These are phyloP conservation scores for Pollicipes pollicipes DNA, from an alignment of 1,140 invertebrate genomes.

Conservation along the genomic window DNA sequence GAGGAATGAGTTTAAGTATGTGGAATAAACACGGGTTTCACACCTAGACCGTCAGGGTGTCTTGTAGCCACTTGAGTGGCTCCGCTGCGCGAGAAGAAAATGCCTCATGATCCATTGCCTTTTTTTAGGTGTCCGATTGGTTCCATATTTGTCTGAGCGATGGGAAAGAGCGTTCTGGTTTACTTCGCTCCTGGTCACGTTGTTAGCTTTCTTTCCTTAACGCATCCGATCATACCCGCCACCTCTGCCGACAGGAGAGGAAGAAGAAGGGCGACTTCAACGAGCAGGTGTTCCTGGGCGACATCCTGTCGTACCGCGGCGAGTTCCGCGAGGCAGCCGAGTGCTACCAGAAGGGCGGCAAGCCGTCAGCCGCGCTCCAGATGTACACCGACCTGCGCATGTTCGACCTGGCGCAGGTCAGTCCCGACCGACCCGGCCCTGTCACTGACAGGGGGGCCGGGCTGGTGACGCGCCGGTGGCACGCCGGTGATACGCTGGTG, in stretches of 20 bases:
- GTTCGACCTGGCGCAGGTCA: constrained; percentile 90
- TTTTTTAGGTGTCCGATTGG: too few relatives aligned
- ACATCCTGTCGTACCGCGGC: constrained; percentile 68
- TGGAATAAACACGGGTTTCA: background rate
- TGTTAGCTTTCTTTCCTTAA: too few relatives aligned
- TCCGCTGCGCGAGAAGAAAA: too few relatives aligned
- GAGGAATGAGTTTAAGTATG: background rate
- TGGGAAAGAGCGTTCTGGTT: too few relatives aligned
- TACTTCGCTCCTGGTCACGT: too few relatives aligned
- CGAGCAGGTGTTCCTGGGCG: constrained; percentile 56
- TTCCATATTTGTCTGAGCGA: too few relatives aligned
- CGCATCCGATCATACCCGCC: too few relatives aligned
- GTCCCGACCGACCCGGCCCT: background rate
- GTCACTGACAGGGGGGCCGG: too few relatives aligned
- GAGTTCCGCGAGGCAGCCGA: constrained; percentile 75
- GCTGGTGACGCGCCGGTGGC: too few relatives aligned
- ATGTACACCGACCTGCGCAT: constrained; percentile 95
- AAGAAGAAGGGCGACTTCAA: constrained; percentile 47
- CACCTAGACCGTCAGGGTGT: background rate
- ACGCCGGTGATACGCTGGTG: too few relatives aligned
- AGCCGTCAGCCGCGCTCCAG: constrained; percentile 63
- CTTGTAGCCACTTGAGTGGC: too few relatives aligned
- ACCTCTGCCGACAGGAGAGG: constrained; percentile 35
- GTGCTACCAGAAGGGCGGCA: constrained; percentile 61
- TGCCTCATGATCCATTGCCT: too few relatives aligned